Base-by-base conservation (phyloP, 2,113 vertebrate species). In the Atlantisia rogersi region DNA sequence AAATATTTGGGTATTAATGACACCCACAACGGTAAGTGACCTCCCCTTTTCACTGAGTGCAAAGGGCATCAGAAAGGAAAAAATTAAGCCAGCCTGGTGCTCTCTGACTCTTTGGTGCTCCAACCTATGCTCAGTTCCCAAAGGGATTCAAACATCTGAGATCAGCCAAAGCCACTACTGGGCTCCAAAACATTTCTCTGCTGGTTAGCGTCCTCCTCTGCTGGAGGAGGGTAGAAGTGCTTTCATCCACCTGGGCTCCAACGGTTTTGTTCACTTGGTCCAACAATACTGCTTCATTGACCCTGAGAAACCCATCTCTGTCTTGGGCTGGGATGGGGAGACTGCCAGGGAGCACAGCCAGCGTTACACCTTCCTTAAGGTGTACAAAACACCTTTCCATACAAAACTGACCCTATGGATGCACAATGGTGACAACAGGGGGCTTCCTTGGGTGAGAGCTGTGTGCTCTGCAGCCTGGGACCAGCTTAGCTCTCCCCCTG, bases 1-100 rank as follows among this genome's bases (percentile, higher is more conserved):
- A 96, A 94, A 79, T 89, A 79, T 76, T 88, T 83, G 63, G 65
- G 32, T 95, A 86, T 94, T 76, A 90, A 31, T 95, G 82, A 94
- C 85, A 94, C 84, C 74, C 15, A 59, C 5, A 15, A 31, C 24
- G 8, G 46, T 14, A 60, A 56, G 32, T 94, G 90, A 86, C n/a
- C 35, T 86, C 70, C 68, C 35, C 76, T 93, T 88, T 74, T 40
- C 65, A 71, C 2, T 1, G 8, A 82, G 17, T 0, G 1, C 1
- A 19, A 94, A 86, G 77, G 77, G 70, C 77, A 96, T 55, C 31
- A 86, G 90, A 84, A 94, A 94, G 77, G 55, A 76, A 65, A 94
- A 50, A 86, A 87, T 79, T 76, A 82, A 94, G 83, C 80, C 83
- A 73, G 14, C 74, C 91, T 87, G 1, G 3, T 86, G 77, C 80